Percentiles rank a stretch among this genome's conserved stretches.
phyloP scores from a whole-genome alignment of 2,888 invertebrate species.

The Xestoiulus laeticollis region DNA sequence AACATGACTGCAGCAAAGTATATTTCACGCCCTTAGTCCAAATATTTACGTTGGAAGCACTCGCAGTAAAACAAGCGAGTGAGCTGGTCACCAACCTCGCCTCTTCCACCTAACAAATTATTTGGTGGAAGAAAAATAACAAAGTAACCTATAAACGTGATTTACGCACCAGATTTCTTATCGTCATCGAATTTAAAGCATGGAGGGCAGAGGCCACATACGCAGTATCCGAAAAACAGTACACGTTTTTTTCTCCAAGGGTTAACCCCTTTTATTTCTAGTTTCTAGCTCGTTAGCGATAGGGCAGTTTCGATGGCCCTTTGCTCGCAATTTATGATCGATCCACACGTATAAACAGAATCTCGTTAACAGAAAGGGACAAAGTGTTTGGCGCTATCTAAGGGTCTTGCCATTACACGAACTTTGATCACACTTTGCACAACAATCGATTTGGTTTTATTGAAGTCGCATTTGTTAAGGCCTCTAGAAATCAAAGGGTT shows the following conservation, averaged over 20 bases:
- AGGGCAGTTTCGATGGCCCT: constrained; percentile 1
- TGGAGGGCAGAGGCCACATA: neutral
- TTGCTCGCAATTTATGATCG: constrained; percentile 3
- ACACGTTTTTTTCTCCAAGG: neutral
- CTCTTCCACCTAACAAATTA: neutral
- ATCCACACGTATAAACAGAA: constrained; percentile 12
- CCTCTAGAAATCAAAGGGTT: neutral
- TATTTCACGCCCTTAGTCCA: constrained; percentile 6
- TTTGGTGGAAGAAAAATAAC: neutral
- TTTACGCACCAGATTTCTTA: constrained; percentile 3
- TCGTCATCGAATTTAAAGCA: constrained; percentile 10
- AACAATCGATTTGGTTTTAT: constrained; percentile 22
- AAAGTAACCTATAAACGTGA: constrained; percentile 13
- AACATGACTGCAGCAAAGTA: neutral
- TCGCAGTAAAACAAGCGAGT: neutral
- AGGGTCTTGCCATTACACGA: constrained; percentile 18
- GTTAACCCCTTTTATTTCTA: neutral
- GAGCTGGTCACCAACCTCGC: neutral
- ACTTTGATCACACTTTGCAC: constrained; percentile 34
- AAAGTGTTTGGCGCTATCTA: neutral
- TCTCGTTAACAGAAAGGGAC: neutral
- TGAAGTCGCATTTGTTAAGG: neutral
- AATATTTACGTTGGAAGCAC: neutral
- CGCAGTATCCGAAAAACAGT: neutral
- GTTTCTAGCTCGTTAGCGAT: constrained; percentile 11